A percentile compares a stretch with the other conserved stretches of the same genome.
phyloP scores from a whole-genome alignment of 2,888 invertebrate genomes.

The Endomychus coccineus region DNA sequence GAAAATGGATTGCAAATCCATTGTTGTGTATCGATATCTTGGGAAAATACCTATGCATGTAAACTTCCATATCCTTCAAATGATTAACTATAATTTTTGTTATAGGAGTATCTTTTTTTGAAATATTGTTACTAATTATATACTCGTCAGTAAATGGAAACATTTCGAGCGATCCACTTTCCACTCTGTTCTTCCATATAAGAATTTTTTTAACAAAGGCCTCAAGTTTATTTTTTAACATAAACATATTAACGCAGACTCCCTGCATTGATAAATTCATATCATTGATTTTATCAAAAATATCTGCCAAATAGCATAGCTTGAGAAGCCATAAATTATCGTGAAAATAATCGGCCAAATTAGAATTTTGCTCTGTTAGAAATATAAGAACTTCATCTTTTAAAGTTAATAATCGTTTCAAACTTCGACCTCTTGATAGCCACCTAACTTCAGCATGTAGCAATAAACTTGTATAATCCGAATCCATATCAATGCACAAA shows the following conservation, averaged over 20 bases:
- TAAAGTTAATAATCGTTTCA: constrained; percentile 21
- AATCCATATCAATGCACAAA: constrained; percentile 21
- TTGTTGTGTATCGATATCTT: no score
- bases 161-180: no score
- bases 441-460: constrained; percentile 25
- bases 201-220: constrained; percentile 4
- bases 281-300: constrained; percentile 10
- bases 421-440: constrained; percentile 23
- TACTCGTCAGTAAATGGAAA: no score
- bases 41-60: no score
- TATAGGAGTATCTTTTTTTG: no score
- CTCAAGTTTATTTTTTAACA: constrained; percentile 4
- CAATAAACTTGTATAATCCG: constrained; percentile 22
- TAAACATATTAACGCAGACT: constrained; percentile 2
- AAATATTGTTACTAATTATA: no score
- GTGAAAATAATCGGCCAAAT: constrained; percentile 3
- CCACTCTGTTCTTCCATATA: no score
- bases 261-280: constrained; percentile 7
- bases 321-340: constrained; percentile 9
- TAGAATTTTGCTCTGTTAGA: constrained; percentile 17
- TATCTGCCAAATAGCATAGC: constrained; percentile 12
- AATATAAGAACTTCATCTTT: constrained; percentile 22
- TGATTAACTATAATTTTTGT: no score
- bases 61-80: no score
- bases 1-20: no score